Percentiles rank a stretch among this genome's conserved stretches.
phyloP scores from a whole-genome alignment of 2,797 vertebrate species.

The Tarsius wallacei region DNA sequence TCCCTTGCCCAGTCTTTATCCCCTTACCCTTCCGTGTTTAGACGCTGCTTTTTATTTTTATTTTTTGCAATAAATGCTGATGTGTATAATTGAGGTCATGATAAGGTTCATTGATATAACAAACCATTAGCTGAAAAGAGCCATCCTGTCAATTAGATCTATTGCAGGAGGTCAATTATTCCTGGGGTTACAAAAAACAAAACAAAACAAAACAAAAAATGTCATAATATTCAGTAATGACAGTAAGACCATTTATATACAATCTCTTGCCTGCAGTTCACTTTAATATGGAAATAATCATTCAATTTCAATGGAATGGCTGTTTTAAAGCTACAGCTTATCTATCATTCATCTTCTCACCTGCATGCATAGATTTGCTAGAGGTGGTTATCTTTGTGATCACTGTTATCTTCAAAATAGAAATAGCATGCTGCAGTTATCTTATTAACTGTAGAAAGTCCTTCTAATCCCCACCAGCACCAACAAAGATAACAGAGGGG shows the following conservation, averaged over 20 bases:
- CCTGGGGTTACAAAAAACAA: constrained; percentile 62
- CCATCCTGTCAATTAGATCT: constrained; percentile 80
- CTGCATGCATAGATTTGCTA: constrained; percentile 44
- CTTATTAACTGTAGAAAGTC: background rate
- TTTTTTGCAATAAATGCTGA: constrained; percentile 69
- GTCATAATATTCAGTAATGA: constrained; percentile 62
- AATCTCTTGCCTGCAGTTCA: constrained; percentile 76
- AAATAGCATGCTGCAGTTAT: constrained; percentile 22
- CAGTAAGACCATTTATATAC: background rate
- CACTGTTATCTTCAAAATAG: constrained; percentile 56
- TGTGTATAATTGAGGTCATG: constrained; percentile 80
- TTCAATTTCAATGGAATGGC: constrained; percentile 81
- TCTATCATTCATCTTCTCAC: constrained; percentile 83
- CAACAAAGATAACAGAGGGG: background rate
- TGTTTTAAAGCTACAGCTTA: constrained; percentile 82
- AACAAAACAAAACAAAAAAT: background rate
- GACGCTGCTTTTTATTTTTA: background rate
- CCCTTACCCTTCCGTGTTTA: background rate
- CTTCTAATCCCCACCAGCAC: background rate
- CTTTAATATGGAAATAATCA: constrained; percentile 77
- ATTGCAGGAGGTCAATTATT: constrained; percentile 46
- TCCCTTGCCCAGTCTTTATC: background rate
- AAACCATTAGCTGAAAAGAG: constrained; percentile 77
- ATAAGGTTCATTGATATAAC: constrained; percentile 79
- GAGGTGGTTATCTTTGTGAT: constrained; percentile 22